Evolutionary conservation across 2,888 invertebrate genomes (phyloP).

Genomic region (Cyaniris semiargus): DNA sequence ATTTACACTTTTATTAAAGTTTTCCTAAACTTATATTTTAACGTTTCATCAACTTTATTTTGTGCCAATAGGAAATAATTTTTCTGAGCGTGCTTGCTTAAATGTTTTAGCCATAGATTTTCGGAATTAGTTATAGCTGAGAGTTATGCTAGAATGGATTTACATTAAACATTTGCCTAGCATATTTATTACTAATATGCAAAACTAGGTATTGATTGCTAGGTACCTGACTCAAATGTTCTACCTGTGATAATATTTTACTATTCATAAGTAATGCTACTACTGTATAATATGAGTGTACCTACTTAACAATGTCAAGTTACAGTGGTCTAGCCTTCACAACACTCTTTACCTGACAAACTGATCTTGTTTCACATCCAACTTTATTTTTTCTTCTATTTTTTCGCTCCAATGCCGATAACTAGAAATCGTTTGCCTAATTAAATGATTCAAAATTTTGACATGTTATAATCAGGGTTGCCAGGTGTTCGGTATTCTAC

Average conservation of each 20-base stretch:
- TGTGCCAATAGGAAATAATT: background rate
- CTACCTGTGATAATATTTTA: background rate
- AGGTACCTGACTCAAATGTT: background rate
- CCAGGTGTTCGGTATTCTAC: too few species aligned
- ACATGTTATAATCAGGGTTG: too few species aligned
- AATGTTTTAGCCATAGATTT: background rate
- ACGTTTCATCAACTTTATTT: background rate
- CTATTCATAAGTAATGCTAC: background rate
- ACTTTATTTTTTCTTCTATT: conserved; percentile 78
- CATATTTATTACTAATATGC: background rate
- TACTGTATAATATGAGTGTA: background rate
- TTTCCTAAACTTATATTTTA: background rate
- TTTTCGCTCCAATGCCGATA: conserved; percentile 73
- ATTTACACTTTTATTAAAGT: background rate
- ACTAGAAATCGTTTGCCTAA: conserved; percentile 75
- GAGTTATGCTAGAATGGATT: background rate
- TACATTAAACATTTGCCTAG: background rate
- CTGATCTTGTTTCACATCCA: conserved; percentile 75
- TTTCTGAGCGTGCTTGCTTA: background rate
- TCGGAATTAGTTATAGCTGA: background rate
- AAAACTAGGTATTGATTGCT: background rate
- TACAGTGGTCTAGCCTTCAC: conserved; percentile 6
- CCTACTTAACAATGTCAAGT: background rate
- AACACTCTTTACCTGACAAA: conserved; percentile 69
- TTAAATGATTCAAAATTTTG: conserved; percentile 55